Evolutionary conservation across 2,113 vertebrate species (phyloP).

Genomic region (Nothocercus nigrocapillus): DNA sequence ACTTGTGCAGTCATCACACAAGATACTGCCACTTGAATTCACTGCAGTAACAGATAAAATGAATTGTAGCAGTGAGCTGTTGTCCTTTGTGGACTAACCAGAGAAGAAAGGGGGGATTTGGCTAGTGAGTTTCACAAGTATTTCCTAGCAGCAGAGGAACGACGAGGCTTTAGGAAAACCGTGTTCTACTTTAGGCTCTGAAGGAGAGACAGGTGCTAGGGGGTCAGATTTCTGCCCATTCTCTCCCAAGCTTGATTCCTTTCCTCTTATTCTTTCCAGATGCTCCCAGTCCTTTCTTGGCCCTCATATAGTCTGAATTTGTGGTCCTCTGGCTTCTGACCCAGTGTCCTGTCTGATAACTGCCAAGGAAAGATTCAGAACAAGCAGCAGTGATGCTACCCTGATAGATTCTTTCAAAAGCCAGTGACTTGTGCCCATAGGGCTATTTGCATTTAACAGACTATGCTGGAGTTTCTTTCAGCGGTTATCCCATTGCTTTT

Average conservation of each 20-base stretch:
- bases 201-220: neutral
- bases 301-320: neutral
- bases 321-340: neutral
- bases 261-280: neutral
- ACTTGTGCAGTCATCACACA: neutral
- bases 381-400: too few relatives aligned
- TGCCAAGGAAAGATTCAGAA: too few relatives aligned
- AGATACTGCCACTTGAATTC: neutral
- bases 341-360: too few relatives aligned
- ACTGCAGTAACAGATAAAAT: neutral
- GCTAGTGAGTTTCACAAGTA: neutral
- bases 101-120: too few relatives aligned
- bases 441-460: too few relatives aligned
- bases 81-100: neutral
- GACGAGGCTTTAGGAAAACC: neutral
- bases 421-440: too few relatives aligned
- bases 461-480: neutral
- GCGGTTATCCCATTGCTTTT: rapidly evolving
- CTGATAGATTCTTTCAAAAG: too few relatives aligned
- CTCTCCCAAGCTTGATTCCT: too few relatives aligned
- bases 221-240: neutral
- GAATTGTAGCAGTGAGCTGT: neutral
- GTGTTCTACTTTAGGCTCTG: neutral
- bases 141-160: neutral
- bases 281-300: neutral